These are phyloP conservation scores for Neoascia interrupta DNA, from an alignment of 2,888 invertebrate species.

Conservation along the genomic window DNA sequence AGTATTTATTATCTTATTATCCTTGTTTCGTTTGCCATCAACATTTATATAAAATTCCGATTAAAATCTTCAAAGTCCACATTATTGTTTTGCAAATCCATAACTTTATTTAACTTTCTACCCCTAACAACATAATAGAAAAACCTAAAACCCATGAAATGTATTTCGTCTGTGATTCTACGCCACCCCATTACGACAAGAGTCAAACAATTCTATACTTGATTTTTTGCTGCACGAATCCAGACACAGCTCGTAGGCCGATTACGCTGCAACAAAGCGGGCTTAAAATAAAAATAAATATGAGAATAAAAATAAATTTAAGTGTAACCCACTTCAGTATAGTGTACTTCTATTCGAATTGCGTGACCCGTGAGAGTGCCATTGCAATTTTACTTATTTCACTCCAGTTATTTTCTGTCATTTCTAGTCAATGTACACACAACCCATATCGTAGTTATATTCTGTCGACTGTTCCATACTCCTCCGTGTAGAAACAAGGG, in stretches of 20 bases:
- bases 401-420: conserved; percentile 52
- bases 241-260: conserved; percentile 47
- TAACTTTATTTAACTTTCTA: no score
- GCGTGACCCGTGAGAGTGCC: conserved; percentile 35
- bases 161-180: no score
- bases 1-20: no score
- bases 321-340: neutral
- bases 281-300: conserved; percentile 44
- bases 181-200: no score
- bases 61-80: no score
- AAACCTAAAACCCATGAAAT: no score
- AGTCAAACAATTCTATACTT: no score
- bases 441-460: conserved; percentile 14
- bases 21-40: no score
- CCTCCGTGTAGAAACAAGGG: neutral
- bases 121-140: no score
- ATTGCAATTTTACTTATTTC: conserved; percentile 52
- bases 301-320: conserved; percentile 33
- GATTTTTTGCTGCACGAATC: no score
- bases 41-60: no score
- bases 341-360: conserved; percentile 20
- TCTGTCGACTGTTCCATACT: conserved; percentile 37
- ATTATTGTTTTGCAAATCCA: no score
- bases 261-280: conserved; percentile 26
- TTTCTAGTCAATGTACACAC: conserved; percentile 19